Evolutionary conservation across 2,888 invertebrate species (phyloP), one percentile per base, ranked within the genome.

Genomic region (Drosophila nr. perissopoda): DNA sequence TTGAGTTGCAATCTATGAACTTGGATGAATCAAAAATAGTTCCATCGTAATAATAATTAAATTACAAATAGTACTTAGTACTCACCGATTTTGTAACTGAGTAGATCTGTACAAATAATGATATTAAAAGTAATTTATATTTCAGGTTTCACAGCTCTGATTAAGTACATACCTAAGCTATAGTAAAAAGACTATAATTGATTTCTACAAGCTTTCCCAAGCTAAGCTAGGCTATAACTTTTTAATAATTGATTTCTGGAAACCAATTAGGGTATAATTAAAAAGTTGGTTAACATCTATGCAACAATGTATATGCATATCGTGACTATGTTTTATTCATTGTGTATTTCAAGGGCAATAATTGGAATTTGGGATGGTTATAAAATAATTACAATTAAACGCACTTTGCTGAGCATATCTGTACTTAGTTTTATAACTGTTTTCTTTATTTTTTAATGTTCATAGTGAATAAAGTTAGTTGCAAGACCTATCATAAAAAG

Each of bases 381-480:
- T 21, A 36, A 6, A 38, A n/a, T 25, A 11, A 29, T n/a, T 45
- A 34, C 2, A 38, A 52, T 63, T 52, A 33, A 16, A 10, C 40
- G 13, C 13, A 18, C 36, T 71, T 62, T 63, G 31, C 60, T 69
- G 69, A 34, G 16, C 51, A 18, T 71, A 66, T 71, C 82, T 53
- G 71, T 63, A 49, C 54, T 65, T 72, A 48, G 57, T 61, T 71
- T 58, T 68, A 68, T 76, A 76, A 82, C 74, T 64, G 73, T 68
- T 76, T 82, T 76, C 49, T 58, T 34, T 34, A 40, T 36, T 67
- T 87, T 85, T 77, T 67, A 83, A 73, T 78, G 76, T 76, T 83
- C 66, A 77, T 82, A 72, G 80, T 73, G 83, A 80, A 88, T 86
- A 88, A 85, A 82, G 73, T 75, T 77, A 70, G 68, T 80, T 83